Conservation (phyloP, 2,888 invertebrate genomes). For the Ypsolopha scabrella region DNA sequence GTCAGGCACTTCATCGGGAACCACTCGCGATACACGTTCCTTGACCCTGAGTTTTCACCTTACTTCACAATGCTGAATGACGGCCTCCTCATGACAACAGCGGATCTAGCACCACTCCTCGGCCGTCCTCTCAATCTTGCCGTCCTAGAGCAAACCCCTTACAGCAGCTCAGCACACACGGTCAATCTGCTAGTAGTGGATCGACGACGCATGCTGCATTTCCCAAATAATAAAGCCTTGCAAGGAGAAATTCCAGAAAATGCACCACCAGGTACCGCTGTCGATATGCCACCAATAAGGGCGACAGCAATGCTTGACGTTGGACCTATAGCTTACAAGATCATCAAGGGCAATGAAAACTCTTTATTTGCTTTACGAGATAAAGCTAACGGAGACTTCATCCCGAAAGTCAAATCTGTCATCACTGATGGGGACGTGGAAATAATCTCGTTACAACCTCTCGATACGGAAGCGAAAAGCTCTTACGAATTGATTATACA, state of each 20-base stretch:
- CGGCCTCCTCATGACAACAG: slow-evolving; percentile 92
- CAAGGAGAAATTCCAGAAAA: slow-evolving; percentile 85
- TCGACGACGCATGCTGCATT: slow-evolving; percentile 83
- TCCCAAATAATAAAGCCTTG: slow-evolving; percentile 73
- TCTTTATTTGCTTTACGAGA: slow-evolving; percentile 80
- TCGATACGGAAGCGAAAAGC: slow-evolving; percentile 83
- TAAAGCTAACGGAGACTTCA: slow-evolving; percentile 51
- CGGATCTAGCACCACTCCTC: slow-evolving; percentile 84
- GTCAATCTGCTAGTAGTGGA: slow-evolving; percentile 87
- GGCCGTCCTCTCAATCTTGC: slow-evolving; percentile 85
- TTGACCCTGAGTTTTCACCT: slow-evolving; percentile 85
- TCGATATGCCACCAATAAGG: slow-evolving; percentile 79
- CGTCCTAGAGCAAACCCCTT: slow-evolving; percentile 84
- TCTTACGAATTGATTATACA: slow-evolving; percentile 82
- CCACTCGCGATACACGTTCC: slow-evolving; percentile 64
- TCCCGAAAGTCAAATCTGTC: slow-evolving; percentile 60
- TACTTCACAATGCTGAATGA: slow-evolving; percentile 90
- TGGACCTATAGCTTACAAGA: slow-evolving; percentile 82
- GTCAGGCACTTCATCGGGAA: slow-evolving; percentile 81
- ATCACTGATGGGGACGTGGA: slow-evolving; percentile 76
- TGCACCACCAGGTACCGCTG: slow-evolving; percentile 76
- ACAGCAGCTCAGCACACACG: slow-evolving; percentile 83
- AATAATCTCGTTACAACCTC: slow-evolving; percentile 78
- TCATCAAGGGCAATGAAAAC: slow-evolving; percentile 81
- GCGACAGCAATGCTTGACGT: slow-evolving; percentile 76